These are phyloP conservation scores for Petrocephalus schoutedeni DNA, from an alignment of 2,797 vertebrate species.

Conservation along the genomic window DNA sequence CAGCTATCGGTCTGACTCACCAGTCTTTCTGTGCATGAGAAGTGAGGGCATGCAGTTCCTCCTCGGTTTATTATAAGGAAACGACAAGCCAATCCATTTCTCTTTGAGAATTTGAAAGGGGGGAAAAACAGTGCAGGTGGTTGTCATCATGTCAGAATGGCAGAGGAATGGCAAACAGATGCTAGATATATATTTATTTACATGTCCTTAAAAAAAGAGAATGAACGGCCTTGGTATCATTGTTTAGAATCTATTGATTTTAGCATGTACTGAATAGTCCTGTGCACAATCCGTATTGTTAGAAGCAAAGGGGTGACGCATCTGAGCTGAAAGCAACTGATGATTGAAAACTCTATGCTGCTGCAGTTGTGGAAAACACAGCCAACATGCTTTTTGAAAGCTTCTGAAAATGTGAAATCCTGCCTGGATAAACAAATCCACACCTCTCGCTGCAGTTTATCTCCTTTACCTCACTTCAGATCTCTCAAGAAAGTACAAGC, in stretches of 20 bases:
- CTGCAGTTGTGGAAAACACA: background rate
- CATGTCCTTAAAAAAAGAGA: background rate
- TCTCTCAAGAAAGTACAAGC: background rate
- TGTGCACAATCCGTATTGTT: background rate
- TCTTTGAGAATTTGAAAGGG: background rate
- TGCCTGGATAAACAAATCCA: background rate
- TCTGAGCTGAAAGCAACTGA: background rate
- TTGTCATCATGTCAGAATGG: background rate
- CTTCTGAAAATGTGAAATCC: background rate
- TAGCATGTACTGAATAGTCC: background rate
- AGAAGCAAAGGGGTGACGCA: background rate
- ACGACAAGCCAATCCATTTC: background rate
- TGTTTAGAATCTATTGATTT: conserved; percentile 5
- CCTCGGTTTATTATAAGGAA: background rate
- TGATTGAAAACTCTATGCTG: background rate
- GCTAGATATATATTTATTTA: background rate
- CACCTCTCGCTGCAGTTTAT: background rate
- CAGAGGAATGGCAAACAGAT: background rate
- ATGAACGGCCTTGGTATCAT: background rate
- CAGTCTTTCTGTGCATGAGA: background rate
- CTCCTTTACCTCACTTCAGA: background rate
- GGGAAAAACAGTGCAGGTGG: background rate
- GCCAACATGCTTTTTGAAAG: background rate
- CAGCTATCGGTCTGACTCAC: conserved; percentile 16
- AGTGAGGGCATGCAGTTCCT: background rate